Evolutionary conservation across 2,888 invertebrate genomes (phyloP).

Genomic region (Lasius fuliginosus): DNA sequence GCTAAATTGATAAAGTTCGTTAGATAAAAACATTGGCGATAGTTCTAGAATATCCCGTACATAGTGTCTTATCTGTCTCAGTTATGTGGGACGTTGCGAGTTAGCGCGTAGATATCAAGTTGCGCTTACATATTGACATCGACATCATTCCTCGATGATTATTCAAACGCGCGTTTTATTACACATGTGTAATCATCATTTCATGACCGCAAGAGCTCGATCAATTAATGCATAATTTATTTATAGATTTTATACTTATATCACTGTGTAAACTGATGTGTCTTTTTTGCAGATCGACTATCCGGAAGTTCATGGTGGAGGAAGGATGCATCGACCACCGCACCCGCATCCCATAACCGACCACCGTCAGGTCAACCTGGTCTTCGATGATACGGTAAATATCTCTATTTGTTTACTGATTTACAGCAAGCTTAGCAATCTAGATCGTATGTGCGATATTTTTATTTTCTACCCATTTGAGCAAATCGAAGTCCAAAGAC

Average conservation of each 20-base stretch:
- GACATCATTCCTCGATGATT: conserved; percentile 6
- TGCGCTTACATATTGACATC: conserved; percentile 9
- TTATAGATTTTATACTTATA: conserved; percentile 19
- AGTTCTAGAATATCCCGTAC: conserved; percentile 5
- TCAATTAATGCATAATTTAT: conserved; percentile 24
- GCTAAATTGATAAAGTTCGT: neutral
- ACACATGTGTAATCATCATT: neutral
- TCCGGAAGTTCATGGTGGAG: conserved; percentile 88
- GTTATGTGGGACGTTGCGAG: neutral
- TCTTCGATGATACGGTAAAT: conserved; percentile 87
- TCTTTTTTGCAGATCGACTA: conserved; percentile 90
- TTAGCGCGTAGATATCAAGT: conserved; percentile 4
- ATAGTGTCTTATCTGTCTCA: neutral
- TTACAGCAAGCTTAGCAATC: neutral
- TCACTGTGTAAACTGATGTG: conserved; percentile 27
- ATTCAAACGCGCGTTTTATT: conserved; percentile 17
- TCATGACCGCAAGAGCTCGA: neutral
- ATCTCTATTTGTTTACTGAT: conserved; percentile 39
- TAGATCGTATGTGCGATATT: conserved; percentile 7
- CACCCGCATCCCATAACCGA: conserved; percentile 85
- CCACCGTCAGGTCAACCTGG: conserved; percentile 87
- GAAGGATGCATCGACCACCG: conserved; percentile 86
- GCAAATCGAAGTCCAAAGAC: neutral
- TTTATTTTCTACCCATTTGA: conserved; percentile 14
- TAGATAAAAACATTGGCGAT: neutral